A percentile compares a stretch with the other conserved stretches of the same genome.
These are phyloP conservation scores for Oryctes rhinoceros DNA, from an alignment of 1,140 invertebrate species.

Conservation along the genomic window DNA sequence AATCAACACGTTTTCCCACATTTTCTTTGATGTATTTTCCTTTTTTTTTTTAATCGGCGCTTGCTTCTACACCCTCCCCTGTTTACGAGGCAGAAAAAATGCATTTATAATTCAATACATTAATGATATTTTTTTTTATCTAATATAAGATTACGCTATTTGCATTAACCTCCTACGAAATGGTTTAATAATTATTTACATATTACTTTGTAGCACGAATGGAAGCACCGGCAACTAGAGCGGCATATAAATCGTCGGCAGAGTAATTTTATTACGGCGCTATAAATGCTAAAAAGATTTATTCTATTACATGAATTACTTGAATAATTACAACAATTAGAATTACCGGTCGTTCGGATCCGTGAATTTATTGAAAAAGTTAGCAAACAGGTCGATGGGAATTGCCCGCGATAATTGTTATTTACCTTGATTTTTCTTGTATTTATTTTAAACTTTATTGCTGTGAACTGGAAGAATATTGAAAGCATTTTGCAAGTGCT, in stretches of 20 bases:
- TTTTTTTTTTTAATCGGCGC: background rate
- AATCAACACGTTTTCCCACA: background rate
- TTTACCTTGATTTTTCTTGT: too few relatives aligned
- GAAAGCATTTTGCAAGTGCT: background rate
- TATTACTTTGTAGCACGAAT: slow-evolving; percentile 2
- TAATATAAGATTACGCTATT: background rate
- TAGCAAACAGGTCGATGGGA: background rate
- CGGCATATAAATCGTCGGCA: background rate
- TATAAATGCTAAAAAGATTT: background rate
- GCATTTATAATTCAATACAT: background rate
- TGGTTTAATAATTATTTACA: slow-evolving; percentile 11
- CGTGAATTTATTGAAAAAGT: too few relatives aligned
- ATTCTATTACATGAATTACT: background rate
- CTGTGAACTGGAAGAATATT: background rate
- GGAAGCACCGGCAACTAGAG: background rate
- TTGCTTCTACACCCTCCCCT: background rate
- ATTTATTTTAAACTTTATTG: too few relatives aligned
- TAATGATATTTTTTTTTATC: slow-evolving; percentile 8
- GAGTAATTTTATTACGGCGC: background rate
- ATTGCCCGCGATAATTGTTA: background rate
- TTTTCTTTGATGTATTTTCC: background rate
- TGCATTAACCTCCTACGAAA: background rate
- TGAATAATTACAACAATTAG: background rate
- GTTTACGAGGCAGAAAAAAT: background rate
- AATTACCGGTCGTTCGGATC: background rate